Evolutionary conservation across 2,888 invertebrate species (phyloP), one percentile per base, ranked within the genome.

Genomic region (Stenoptilia bipunctidactyla): DNA sequence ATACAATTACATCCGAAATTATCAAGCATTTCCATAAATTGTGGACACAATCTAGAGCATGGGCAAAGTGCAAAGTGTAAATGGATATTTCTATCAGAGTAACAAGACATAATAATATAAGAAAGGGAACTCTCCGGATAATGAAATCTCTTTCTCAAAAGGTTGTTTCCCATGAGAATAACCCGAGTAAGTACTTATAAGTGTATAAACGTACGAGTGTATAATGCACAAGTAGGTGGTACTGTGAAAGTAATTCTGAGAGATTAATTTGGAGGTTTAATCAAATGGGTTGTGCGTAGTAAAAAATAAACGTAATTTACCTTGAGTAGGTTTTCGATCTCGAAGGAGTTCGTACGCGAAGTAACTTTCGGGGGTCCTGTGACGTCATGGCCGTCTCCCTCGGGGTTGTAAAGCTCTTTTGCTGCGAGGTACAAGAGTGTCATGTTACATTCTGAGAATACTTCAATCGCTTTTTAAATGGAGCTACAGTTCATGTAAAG

Each of bases 241-340:
- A 30, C 12, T 3, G 30, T 9, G 30, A 48, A 58, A 59, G 63
- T 65, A 68, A 69, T 65, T 67, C 60, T 62, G 66, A 64, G 46
- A n/a, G n/a, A n/a, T n/a, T n/a, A n/a, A n/a, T n/a, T n/a, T n/a
- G 49, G 58, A 53, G 60, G 60, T 65, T 58, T 59, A 52, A 51
- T 58, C 56, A 51, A 52, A 57, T 46, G 52, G n/a, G 54, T 52
- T 51, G 58, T 55, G 55, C 53, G 51, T 53, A 53, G 53, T n/a
- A 30, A n/a, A 12, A 30, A 30, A 30, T 12, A 30, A n/a, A n/a
- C 30, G 4, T 12, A 30, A 30, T 12, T 30, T 62, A 87, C 88
- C 90, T 96, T 96, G 51, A 97, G 87, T 59, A 97, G 88, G 80
- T 95, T 96, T 84, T 97, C 97, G 60, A 97, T 97, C 85, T 97